These are phyloP conservation scores for Mohoua ochrocephala DNA, from an alignment of 2,113 vertebrate species.

Conservation along the genomic window DNA sequence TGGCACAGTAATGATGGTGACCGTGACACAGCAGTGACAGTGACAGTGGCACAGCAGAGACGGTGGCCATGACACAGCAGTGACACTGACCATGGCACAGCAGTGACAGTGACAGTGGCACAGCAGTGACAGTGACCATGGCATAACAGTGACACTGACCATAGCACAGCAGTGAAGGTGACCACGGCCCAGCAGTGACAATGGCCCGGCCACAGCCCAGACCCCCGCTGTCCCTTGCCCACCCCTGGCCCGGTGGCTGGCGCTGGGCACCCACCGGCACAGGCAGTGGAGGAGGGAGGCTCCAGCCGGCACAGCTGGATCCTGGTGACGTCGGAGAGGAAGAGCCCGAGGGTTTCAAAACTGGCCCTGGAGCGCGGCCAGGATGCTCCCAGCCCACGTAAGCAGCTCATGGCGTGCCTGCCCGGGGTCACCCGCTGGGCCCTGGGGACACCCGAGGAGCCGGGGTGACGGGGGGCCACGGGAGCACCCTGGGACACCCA, in stretches of 20 bases:
- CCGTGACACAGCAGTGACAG: accelerated
- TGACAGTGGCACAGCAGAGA: not conserved
- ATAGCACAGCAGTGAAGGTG: no score
- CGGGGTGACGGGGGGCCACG: not conserved
- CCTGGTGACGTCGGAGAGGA: slow-evolving; percentile 16
- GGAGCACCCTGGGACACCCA: no score
- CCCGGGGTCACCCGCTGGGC: not conserved
- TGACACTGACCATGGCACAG: not conserved
- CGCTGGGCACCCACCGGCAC: not conserved
- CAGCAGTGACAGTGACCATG: accelerated
- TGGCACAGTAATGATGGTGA: not conserved
- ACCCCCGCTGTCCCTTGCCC: not conserved
- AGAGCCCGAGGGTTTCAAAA: slow-evolving; percentile 49
- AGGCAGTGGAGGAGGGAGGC: slow-evolving; percentile 4
- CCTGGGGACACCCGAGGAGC: not conserved
- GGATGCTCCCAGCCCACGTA: slow-evolving; percentile 34
- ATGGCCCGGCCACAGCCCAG: accelerated
- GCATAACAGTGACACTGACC: no score
- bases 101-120: not conserved
- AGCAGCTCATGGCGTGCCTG: not conserved
- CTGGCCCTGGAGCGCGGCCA: not conserved
- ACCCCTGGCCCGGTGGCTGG: not conserved
- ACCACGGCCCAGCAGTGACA: not conserved
- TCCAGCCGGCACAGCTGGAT: slow-evolving; percentile 21
- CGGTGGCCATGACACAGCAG: accelerated